These are phyloP conservation scores for Phrynocephalus vlangalii DNA, from an alignment of 2,797 vertebrate species.

Conservation along the genomic window DNA sequence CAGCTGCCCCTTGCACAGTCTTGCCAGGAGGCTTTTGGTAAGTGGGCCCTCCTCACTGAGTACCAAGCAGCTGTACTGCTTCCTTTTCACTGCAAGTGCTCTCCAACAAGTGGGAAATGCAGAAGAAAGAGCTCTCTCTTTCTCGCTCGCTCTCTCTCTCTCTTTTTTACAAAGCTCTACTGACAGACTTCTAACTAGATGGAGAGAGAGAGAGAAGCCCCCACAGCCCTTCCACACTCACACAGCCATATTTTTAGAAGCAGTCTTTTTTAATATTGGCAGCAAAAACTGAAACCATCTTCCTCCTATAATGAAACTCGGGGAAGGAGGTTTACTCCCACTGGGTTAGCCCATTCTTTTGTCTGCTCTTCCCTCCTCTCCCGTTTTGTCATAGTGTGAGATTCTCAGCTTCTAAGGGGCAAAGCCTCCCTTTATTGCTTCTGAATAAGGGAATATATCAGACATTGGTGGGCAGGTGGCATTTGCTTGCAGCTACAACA, in stretches of 20 bases:
- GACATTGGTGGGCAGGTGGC: background rate
- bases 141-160: too few species aligned
- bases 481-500: background rate
- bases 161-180: background rate
- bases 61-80: background rate
- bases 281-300: background rate
- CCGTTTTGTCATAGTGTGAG: constrained; percentile 12
- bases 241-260: constrained; percentile 34
- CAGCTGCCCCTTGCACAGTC: background rate
- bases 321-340: constrained; percentile 21
- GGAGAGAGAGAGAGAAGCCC: background rate
- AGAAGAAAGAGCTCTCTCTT: background rate
- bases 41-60: background rate
- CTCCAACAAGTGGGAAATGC: background rate
- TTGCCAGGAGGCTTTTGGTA: background rate
- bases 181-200: background rate
- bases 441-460: background rate
- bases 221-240: background rate
- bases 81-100: background rate
- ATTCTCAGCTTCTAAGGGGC: background rate
- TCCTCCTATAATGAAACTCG: constrained; percentile 28
- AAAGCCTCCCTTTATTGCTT: constrained; percentile 1
- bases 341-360: constrained; percentile 11
- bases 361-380: constrained; percentile 8
- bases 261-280: constrained; percentile 29